A percentile compares a stretch with the other conserved stretches of the same genome.
Evolutionary conservation across 2,888 invertebrate species (phyloP).

Genomic region (Hypomecis atomaria): DNA sequence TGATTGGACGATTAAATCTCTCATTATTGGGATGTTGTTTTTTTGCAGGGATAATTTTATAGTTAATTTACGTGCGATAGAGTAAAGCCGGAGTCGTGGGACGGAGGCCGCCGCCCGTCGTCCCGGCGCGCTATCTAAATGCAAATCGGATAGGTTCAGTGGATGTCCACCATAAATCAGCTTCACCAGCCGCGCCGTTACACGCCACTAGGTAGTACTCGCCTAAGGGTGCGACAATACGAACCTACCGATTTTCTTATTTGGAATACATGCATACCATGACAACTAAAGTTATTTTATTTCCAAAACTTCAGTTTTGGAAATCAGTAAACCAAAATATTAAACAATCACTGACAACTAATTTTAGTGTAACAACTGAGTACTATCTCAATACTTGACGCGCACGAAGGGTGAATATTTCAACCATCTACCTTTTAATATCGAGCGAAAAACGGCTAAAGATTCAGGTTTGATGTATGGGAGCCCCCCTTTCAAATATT

Average conservation of each 20-base stretch:
- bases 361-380: no score
- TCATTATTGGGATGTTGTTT: constrained; percentile 62
- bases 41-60: constrained; percentile 69
- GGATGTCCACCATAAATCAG: constrained; percentile 82
- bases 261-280: constrained; percentile 21
- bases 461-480: no score
- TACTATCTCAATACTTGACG: no score
- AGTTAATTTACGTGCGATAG: constrained; percentile 77
- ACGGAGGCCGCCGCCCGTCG: constrained; percentile 50
- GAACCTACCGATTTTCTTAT: constrained; percentile 36
- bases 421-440: no score
- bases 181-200: constrained; percentile 69
- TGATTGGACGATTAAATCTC: constrained; percentile 66
- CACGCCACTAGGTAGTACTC: constrained; percentile 47
- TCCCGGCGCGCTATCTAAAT: constrained; percentile 78
- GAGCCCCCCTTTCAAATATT: no score
- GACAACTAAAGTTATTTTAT: background rate
- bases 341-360: no score
- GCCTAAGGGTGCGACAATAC: constrained; percentile 54
- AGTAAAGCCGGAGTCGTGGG: constrained; percentile 59
- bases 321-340: no score
- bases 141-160: constrained; percentile 83
- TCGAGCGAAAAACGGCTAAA: no score
- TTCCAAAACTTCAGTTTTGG: no score
- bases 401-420: no score